These are phyloP conservation scores for Zapus hudsonius DNA, from an alignment of 2,113 vertebrate genomes.

Conservation along the genomic window DNA sequence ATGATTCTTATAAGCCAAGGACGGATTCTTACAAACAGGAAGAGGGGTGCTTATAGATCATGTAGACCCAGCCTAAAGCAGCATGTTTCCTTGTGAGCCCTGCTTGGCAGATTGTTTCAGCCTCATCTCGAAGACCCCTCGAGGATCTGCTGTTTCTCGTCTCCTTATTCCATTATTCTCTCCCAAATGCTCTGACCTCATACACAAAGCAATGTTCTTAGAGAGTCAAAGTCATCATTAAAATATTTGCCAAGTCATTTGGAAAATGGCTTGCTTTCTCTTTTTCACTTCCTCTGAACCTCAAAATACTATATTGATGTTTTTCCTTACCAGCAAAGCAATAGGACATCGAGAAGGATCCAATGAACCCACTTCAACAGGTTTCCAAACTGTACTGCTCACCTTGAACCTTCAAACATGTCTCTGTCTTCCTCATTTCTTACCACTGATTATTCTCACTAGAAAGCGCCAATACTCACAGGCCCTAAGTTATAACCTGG, in stretches of 20 bases:
- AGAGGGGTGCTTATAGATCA: neutral
- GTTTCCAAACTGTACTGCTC: neutral
- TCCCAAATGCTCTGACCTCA: neutral
- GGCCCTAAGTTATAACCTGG: constrained; percentile 18
- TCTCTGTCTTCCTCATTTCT: constrained; percentile 75
- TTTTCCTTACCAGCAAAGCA: constrained; percentile 43
- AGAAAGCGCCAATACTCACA: neutral
- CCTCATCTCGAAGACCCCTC: neutral
- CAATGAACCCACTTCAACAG: constrained; percentile 14
- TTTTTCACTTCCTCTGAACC: neutral
- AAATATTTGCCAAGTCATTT: constrained; percentile 36
- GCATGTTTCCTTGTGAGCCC: no score
- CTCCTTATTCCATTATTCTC: neutral
- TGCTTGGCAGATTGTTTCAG: neutral
- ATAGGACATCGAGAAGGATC: constrained; percentile 17
- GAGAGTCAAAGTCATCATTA: neutral
- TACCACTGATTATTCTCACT: constrained; percentile 2
- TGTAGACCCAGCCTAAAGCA: neutral
- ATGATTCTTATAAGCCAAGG: neutral
- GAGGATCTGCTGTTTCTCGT: neutral
- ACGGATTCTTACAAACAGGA: neutral
- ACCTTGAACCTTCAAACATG: constrained; percentile 72
- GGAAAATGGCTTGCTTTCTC: constrained; percentile 3
- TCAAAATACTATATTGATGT: constrained; percentile 16
- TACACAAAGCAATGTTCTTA: neutral